These are phyloP conservation scores for Panurus biarmicus DNA, from an alignment of 2,113 vertebrate species.

Conservation along the genomic window DNA sequence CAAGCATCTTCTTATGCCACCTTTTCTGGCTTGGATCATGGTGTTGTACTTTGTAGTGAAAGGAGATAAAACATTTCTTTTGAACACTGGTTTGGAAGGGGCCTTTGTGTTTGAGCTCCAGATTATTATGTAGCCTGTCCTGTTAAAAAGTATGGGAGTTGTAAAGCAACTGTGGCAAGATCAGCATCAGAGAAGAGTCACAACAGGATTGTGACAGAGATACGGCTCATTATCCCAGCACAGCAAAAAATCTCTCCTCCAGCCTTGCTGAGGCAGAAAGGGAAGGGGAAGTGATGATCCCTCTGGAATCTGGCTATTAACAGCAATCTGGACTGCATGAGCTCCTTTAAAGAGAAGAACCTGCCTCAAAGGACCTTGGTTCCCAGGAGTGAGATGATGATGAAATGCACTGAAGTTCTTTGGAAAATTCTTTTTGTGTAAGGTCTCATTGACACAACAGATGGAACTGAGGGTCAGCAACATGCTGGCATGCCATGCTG, in stretches of 20 bases:
- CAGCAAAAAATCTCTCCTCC: neutral
- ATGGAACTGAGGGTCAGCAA: neutral
- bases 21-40: neutral
- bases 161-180: neutral
- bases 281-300: neutral
- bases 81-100: neutral
- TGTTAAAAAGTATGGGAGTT: neutral
- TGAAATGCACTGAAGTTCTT: neutral
- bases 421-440: neutral
- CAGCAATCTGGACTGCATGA: neutral
- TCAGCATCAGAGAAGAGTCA: neutral
- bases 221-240: neutral
- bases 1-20: neutral
- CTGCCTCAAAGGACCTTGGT: neutral
- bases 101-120: neutral
- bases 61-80: neutral
- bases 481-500: neutral
- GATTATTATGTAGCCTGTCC: neutral
- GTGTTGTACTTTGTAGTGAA: neutral
- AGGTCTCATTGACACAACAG: neutral
- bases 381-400: neutral
- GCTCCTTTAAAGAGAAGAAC: neutral
- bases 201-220: neutral
- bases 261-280: neutral
- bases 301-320: neutral